Evolutionary conservation across 2,888 invertebrate genomes (phyloP).

Genomic region (Eupsilia transversa): DNA sequence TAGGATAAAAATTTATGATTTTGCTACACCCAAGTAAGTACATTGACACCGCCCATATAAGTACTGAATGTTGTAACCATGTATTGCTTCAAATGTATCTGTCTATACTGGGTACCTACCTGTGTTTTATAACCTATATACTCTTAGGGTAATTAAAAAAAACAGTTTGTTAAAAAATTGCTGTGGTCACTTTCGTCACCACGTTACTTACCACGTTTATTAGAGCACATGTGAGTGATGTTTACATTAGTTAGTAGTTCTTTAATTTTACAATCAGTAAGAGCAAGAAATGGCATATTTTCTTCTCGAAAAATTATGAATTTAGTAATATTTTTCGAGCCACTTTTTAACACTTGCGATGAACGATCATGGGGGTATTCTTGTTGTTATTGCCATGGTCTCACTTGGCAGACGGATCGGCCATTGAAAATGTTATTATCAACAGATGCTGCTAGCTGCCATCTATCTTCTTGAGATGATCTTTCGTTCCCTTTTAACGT

Average conservation of each 20-base stretch:
- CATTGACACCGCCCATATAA: neutral
- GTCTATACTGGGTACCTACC: neutral
- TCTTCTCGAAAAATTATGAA: neutral
- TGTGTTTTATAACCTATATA: neutral
- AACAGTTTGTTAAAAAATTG: neutral
- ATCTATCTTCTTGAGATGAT: neutral
- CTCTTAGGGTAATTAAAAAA: neutral
- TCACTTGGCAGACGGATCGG: constrained; percentile 9
- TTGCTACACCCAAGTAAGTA: constrained; percentile 10
- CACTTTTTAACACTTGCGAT: constrained; percentile 13
- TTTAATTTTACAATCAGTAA: neutral
- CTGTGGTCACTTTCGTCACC: neutral
- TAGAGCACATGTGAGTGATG: neutral
- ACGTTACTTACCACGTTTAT: neutral
- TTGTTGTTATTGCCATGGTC: constrained; percentile 10
- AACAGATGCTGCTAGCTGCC: neutral
- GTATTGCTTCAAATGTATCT: neutral
- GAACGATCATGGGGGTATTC: neutral
- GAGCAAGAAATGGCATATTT: neutral
- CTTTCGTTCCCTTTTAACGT: constrained; percentile 1
- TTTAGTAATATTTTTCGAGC: neutral
- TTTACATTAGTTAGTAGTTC: neutral
- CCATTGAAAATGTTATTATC: constrained; percentile 16
- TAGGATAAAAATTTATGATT: constrained; percentile 21
- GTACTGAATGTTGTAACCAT: neutral